A percentile compares a stretch with the other conserved stretches of the same genome.
Evolutionary conservation across 2,888 invertebrate genomes (phyloP).

Genomic region (Idaea straminata): DNA sequence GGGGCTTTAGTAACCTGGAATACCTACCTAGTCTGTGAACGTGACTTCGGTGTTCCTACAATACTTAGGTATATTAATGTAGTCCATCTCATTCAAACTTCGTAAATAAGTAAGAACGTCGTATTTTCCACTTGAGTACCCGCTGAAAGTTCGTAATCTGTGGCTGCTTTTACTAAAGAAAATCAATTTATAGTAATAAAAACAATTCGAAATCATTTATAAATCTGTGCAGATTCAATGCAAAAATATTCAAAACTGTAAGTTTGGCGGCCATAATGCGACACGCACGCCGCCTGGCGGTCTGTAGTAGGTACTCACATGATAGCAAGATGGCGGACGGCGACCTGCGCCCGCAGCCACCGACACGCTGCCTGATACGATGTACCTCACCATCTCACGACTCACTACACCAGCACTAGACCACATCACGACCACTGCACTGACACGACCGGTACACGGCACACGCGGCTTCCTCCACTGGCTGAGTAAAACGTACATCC

Average conservation of each 20-base stretch:
- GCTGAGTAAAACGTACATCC: constrained; percentile 11
- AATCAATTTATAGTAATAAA: constrained; percentile 3
- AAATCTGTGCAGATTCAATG: constrained; percentile 48
- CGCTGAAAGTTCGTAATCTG: too few relatives aligned
- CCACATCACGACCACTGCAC: constrained; percentile 3
- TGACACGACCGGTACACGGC: constrained; percentile 25
- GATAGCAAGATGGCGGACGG: constrained; percentile 69
- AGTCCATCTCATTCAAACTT: too few relatives aligned
- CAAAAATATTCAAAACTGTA: constrained; percentile 72
- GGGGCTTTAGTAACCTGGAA: too few relatives aligned
- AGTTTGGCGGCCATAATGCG: constrained; percentile 58
- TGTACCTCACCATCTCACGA: constrained; percentile 49
- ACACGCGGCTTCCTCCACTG: constrained; percentile 26
- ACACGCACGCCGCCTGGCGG: constrained; percentile 74
- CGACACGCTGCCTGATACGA: constrained; percentile 34
- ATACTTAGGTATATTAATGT: too few relatives aligned
- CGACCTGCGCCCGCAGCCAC: constrained; percentile 33
- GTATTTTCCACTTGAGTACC: too few relatives aligned
- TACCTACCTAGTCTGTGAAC: too few relatives aligned
- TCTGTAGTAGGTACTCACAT: constrained; percentile 49
- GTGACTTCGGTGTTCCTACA: too few relatives aligned
- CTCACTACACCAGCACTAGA: constrained; percentile 33
- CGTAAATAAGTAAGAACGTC: too few relatives aligned
- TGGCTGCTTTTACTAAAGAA: not conserved
- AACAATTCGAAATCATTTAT: constrained; percentile 25